phyloP scores from a whole-genome alignment of 2,113 vertebrate species.

The Martes martes region DNA sequence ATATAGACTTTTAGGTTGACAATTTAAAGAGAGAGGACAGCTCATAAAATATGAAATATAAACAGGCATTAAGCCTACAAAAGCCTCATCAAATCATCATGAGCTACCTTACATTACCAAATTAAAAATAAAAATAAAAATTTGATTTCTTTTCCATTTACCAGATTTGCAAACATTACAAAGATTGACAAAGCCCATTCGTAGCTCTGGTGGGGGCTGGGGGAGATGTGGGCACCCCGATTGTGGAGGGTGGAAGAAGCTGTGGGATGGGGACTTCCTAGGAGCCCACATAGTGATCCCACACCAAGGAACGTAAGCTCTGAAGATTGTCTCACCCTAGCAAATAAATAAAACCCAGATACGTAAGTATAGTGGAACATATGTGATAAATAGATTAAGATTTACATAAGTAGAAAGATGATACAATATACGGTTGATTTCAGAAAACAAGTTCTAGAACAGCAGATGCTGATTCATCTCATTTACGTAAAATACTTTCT shows the following conservation, averaged over 20 bases:
- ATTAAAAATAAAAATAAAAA: background rate
- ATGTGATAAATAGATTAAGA: background rate
- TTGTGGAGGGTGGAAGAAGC: fast-evolving
- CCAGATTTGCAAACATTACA: background rate
- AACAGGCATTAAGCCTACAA: background rate
- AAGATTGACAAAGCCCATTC: background rate
- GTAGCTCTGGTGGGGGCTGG: background rate
- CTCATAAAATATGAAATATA: background rate
- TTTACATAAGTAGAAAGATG: background rate
- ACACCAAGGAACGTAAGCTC: background rate
- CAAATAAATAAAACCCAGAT: background rate
- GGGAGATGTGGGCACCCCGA: fast-evolving
- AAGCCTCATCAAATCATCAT: background rate
- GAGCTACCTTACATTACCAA: background rate
- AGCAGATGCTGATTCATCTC: background rate
- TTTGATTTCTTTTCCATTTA: background rate
- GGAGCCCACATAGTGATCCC: background rate
- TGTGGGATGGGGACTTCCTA: background rate
- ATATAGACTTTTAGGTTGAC: background rate
- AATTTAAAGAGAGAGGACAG: background rate
- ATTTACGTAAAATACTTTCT: background rate
- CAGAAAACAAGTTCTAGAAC: background rate
- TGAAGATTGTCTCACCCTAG: background rate
- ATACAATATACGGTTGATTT: background rate
- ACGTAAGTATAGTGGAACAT: background rate